Conservation (phyloP, 92 coral and sea anemone species). For the Montipora capitata region DNA sequence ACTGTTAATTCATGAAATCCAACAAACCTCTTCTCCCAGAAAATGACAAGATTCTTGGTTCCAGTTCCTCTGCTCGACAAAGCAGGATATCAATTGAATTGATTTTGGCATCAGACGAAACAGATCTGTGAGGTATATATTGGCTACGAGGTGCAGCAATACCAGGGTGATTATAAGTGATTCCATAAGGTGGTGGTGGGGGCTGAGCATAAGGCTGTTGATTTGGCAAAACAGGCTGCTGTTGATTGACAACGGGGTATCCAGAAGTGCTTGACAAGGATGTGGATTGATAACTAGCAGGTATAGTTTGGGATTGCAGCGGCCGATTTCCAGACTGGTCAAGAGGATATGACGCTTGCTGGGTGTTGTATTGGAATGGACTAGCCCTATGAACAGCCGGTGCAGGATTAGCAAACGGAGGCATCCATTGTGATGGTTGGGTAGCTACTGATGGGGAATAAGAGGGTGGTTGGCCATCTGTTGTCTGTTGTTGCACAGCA, state of each 20-base stretch:
- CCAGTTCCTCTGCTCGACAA: slow-evolving; percentile 89
- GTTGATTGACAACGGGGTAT: slow-evolving; percentile 20
- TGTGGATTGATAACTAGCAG: slow-evolving; percentile 12
- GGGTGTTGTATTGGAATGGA: slow-evolving; percentile 36
- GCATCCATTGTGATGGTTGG: slow-evolving; percentile 58
- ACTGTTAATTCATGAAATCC: background rate
- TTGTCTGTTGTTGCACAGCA: slow-evolving; percentile 29
- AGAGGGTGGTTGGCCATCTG: slow-evolving; percentile 50
- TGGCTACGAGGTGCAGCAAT: slow-evolving; percentile 24
- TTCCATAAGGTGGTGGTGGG: slow-evolving; percentile 10
- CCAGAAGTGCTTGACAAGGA: slow-evolving; percentile 23
- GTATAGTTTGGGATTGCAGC: slow-evolving; percentile 33
- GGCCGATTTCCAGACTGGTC: slow-evolving; percentile 36
- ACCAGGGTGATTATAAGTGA: slow-evolving; percentile 16
- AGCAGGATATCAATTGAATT: slow-evolving; percentile 86
- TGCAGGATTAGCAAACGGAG: slow-evolving; percentile 42
- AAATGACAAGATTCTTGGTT: slow-evolving; percentile 83
- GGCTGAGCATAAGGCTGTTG: slow-evolving; percentile 29
- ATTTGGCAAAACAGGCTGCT: slow-evolving; percentile 11
- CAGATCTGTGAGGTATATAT: slow-evolving; percentile 1
- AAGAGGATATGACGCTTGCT: slow-evolving; percentile 7
- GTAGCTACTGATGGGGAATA: slow-evolving; percentile 34
- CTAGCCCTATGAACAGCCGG: slow-evolving; percentile 31
- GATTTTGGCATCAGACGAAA: slow-evolving; percentile 65
- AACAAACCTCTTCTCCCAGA: slow-evolving; percentile 92